Evolutionary conservation across 2,113 vertebrate genomes (phyloP).

Genomic region (Corythoichthys intestinalis): DNA sequence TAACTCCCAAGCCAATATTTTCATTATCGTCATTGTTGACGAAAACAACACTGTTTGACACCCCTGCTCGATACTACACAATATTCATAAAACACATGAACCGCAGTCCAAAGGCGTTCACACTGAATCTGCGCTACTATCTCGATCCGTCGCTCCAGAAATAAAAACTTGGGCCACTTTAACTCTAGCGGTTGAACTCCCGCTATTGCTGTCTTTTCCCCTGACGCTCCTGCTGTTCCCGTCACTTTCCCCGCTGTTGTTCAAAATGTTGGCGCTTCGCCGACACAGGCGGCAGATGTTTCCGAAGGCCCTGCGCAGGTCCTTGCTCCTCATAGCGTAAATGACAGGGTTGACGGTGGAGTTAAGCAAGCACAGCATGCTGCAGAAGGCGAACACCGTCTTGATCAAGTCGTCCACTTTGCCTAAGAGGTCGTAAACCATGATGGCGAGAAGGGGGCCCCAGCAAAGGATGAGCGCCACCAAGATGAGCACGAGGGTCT

Average conservation of each 20-base stretch:
- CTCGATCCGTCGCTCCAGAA: slow-evolving; percentile 85
- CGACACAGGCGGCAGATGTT: slow-evolving; percentile 84
- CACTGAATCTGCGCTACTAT: slow-evolving; percentile 83
- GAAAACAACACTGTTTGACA: too few relatives aligned
- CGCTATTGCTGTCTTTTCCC: slow-evolving; percentile 75
- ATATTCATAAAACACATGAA: slow-evolving; percentile 23
- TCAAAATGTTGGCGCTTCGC: slow-evolving; percentile 77
- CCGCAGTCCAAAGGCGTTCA: slow-evolving; percentile 51
- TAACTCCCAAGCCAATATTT: too few relatives aligned
- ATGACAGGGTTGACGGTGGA: slow-evolving; percentile 98
- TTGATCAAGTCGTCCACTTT: slow-evolving; percentile 95
- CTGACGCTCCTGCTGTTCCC: slow-evolving; percentile 86
- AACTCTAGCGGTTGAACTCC: slow-evolving; percentile 81
- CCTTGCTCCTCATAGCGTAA: slow-evolving; percentile 96
- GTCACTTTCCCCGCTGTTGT: slow-evolving; percentile 94
- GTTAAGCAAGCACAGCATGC: slow-evolving; percentile 95
- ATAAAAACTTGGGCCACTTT: slow-evolving; percentile 96
- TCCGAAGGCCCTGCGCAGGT: slow-evolving; percentile 90
- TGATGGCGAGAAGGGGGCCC: slow-evolving; percentile 94
- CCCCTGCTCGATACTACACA: slow-evolving; percentile 29
- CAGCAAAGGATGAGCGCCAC: slow-evolving; percentile 97
- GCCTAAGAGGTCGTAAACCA: slow-evolving; percentile 97
- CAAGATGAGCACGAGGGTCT: slow-evolving; percentile 94
- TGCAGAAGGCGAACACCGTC: slow-evolving; percentile 96
- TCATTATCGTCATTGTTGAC: too few relatives aligned